These are phyloP conservation scores for Meiosimyza platycephala DNA, from an alignment of 2,888 invertebrate species.

Conservation along the genomic window DNA sequence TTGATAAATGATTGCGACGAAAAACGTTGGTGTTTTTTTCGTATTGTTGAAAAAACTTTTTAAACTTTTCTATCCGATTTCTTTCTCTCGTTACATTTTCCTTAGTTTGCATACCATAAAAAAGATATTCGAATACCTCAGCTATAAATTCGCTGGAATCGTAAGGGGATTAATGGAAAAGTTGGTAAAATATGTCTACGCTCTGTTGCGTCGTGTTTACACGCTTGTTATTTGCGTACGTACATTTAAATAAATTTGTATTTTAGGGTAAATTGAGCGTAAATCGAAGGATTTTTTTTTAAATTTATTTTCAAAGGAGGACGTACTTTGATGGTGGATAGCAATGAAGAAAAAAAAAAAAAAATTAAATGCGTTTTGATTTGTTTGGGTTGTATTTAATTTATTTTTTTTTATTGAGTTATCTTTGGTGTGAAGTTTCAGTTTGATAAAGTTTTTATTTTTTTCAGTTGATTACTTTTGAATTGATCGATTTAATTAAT, in stretches of 20 bases:
- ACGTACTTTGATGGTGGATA: too few relatives aligned
- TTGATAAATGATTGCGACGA: not conserved
- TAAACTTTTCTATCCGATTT: not conserved
- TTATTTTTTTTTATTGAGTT: too few relatives aligned
- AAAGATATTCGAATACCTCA: not conserved
- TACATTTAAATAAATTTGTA: not conserved
- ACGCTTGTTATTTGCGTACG: not conserved
- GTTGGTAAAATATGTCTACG: not conserved
- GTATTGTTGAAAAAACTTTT: not conserved
- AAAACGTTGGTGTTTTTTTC: not conserved
- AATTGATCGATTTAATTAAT: too few relatives aligned
- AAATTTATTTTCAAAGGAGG: not conserved
- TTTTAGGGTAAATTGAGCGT: slow-evolving; percentile 7
- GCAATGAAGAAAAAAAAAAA: too few relatives aligned
- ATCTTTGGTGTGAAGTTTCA: too few relatives aligned
- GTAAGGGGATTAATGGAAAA: not conserved
- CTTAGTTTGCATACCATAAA: not conserved
- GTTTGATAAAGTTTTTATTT: too few relatives aligned
- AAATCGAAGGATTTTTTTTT: not conserved
- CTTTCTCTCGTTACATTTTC: not conserved
- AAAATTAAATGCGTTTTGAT: too few relatives aligned
- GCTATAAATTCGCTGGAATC: not conserved
- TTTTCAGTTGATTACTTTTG: too few relatives aligned
- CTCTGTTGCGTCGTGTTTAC: slow-evolving; percentile 1
- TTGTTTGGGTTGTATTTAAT: too few relatives aligned